Percentiles rank a stretch among this genome's conserved stretches.
Evolutionary conservation across 1,140 invertebrate genomes (phyloP).

Genomic region (Linepithema humile): DNA sequence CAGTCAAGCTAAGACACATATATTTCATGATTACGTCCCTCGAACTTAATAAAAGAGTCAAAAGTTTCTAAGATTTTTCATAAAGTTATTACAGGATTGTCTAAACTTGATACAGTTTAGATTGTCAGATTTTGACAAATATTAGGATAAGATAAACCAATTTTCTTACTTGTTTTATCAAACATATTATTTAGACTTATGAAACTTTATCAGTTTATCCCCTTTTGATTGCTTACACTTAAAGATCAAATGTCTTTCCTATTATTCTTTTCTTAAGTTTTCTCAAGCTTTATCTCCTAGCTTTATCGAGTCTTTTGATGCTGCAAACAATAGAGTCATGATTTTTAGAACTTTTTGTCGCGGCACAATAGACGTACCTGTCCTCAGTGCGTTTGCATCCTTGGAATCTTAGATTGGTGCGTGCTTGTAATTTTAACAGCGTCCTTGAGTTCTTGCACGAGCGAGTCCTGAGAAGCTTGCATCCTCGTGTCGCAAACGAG

Average conservation of each 20-base stretch:
- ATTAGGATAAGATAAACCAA: background rate
- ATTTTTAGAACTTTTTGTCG: background rate
- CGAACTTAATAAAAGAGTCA: background rate
- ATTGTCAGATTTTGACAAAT: background rate
- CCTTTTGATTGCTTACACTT: background rate
- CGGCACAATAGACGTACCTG: background rate
- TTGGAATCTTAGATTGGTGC: background rate
- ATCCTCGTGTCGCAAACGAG: slow-evolving; percentile 44
- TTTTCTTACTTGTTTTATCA: background rate
- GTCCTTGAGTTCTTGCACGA: slow-evolving; percentile 5
- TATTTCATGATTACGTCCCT: slow-evolving; percentile 6
- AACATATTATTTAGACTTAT: background rate
- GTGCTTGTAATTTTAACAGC: slow-evolving; percentile 23
- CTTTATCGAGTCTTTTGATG: background rate
- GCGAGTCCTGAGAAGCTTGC: slow-evolving; percentile 3
- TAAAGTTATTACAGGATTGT: background rate
- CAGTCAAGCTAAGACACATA: background rate
- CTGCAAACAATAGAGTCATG: too few species aligned
- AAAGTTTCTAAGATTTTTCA: background rate
- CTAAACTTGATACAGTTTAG: background rate
- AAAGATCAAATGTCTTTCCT: background rate
- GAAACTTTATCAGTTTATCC: background rate
- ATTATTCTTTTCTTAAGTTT: background rate
- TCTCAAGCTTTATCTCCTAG: background rate
- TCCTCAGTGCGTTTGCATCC: background rate